Percentiles rank a stretch among this genome's conserved stretches.
Conservation (phyloP, 2,113 vertebrate genomes). For the Triplophysa dalaica region DNA sequence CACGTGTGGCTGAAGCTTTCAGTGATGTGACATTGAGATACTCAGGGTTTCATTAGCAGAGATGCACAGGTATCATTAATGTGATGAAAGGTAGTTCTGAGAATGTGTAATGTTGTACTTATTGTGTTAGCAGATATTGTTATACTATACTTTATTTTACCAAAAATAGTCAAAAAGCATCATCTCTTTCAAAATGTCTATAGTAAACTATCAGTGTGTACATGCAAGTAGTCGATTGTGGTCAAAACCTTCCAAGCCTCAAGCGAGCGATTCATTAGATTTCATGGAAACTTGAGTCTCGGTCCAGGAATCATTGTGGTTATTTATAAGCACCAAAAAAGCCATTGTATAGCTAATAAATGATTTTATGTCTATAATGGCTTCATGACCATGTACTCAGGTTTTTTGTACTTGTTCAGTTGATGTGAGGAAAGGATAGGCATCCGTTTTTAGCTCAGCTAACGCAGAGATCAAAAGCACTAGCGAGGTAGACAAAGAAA, state of each 20-base stretch:
- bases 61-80: conserved; percentile 21
- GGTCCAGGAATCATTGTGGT: conserved; percentile 31
- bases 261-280: conserved; percentile 16
- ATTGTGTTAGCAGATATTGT: no score
- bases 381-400: not conserved
- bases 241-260: conserved; percentile 5
- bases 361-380: conserved; percentile 7
- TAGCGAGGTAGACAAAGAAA: conserved; percentile 6
- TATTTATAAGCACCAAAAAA: conserved; percentile 30
- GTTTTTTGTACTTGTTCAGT: not conserved
- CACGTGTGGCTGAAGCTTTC: conserved; percentile 38
- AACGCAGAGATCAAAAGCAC: conserved; percentile 4
- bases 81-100: conserved; percentile 11
- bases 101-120: not conserved
- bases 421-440: conserved; percentile 1
- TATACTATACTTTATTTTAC: no score
- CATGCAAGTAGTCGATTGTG: not conserved
- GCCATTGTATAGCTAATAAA: conserved; percentile 28
- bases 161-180: no score
- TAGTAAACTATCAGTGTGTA: no score
- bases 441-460: conserved; percentile 13
- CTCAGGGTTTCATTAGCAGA: conserved; percentile 34
- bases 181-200: no score
- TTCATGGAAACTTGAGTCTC: conserved; percentile 17
- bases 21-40: conserved; percentile 31